Base-by-base conservation (phyloP, 2,888 invertebrate species). In the Atrina japonica region DNA sequence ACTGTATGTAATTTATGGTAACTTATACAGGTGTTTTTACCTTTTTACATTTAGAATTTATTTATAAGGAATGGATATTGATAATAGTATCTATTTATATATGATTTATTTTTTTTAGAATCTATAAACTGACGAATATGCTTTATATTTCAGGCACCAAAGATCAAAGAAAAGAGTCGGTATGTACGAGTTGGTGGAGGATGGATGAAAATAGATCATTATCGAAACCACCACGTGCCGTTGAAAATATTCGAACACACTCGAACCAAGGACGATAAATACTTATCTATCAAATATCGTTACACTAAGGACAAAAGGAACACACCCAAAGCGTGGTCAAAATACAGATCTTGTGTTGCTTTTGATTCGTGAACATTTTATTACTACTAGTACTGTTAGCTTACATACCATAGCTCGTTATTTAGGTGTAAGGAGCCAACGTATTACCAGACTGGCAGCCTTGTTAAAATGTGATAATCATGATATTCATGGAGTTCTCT, bases 131-230 rank as follows among this genome's bases (percentile, higher is more conserved):
- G 25, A 43, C 9, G 2, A n/a, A 49, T 14, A 3, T 29, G 29
- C 47, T 14, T 35, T 11, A n/a, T 40, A n/a, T 53, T 55, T 64
- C 40, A 43, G 52, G 25, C 16, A 21, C 52, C 64, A 43, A 35
- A 66, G 66, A 27, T 14, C 3, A 70, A 70, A 45, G 52, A 49
- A 6, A 66, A 61, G 49, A 45, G 58, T 18, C 66, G 60, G 49
- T 66, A 66, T 61, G 67, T 67, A 0, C 63, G 71, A 21, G 71
- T 72, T 7, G 71, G 71, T 9, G 71, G 71, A 35, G 71, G 71
- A n/a, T 72, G 71, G 71, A 72, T 72, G 71, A 72, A 72, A 29
- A 66, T 72, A 2, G 71, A 72, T 40, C 71, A 72, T 53, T 66
- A 72, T 27, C 43, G 71, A 16, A 63, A 72, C 35, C 71, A 72